Evolutionary conservation across 2,113 vertebrate species (phyloP).

Genomic region (Corythornis vintsioides): DNA sequence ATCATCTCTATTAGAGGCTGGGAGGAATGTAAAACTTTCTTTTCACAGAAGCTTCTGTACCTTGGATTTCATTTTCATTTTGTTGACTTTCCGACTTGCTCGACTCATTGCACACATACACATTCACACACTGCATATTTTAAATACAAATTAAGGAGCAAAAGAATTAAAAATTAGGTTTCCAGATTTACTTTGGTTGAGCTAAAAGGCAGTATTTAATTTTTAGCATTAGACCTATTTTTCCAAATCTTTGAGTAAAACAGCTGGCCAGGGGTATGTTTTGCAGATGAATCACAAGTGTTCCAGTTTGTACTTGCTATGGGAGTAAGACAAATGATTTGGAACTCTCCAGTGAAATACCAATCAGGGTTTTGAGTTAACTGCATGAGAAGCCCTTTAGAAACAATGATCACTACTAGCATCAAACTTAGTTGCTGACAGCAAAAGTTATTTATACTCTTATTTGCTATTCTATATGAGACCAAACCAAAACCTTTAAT

Average conservation of each 20-base stretch:
- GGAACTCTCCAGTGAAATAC: slow-evolving; percentile 43
- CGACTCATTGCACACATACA: background rate
- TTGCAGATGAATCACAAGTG: slow-evolving; percentile 41
- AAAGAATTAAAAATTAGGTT: background rate
- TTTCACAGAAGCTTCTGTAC: background rate
- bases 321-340: slow-evolving; percentile 40
- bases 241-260: slow-evolving; percentile 25
- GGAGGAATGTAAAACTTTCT: background rate
- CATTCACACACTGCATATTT: background rate
- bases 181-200: background rate
- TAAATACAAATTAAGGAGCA: background rate
- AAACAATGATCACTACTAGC: background rate
- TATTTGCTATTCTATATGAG: background rate
- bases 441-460: slow-evolving; percentile 36
- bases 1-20: background rate
- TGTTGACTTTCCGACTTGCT: background rate
- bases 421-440: slow-evolving; percentile 36
- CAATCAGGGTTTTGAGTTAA: slow-evolving; percentile 24
- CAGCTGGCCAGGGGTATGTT: slow-evolving; percentile 13
- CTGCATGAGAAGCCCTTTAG: slow-evolving; percentile 24
- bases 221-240: background rate
- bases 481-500: background rate
- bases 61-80: background rate
- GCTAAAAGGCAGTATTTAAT: background rate
- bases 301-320: slow-evolving; percentile 15